Evolutionary conservation across 2,888 invertebrate species (phyloP).

Genomic region (Tachina grossa): DNA sequence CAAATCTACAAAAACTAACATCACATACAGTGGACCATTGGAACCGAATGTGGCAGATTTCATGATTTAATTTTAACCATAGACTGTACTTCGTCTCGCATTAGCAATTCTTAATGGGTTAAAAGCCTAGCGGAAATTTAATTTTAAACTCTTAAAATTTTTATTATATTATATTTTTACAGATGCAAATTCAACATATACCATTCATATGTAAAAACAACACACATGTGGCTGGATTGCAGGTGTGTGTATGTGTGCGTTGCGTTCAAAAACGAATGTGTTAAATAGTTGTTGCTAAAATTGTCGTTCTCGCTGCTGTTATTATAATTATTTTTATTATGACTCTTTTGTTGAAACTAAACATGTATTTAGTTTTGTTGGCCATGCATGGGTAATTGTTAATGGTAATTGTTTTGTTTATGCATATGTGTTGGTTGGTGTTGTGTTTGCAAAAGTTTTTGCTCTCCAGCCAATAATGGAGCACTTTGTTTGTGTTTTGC

Average conservation of each 20-base stretch:
- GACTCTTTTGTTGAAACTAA: conserved; percentile 43
- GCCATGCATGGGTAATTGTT: conserved; percentile 60
- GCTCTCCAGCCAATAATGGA: conserved; percentile 27
- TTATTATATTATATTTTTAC: conserved; percentile 40
- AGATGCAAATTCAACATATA: conserved; percentile 21
- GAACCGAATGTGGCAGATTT: no score
- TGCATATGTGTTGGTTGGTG: conserved; percentile 55
- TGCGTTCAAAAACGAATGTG: not conserved
- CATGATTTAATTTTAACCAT: not conserved
- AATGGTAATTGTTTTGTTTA: conserved; percentile 68
- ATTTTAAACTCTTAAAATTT: conserved; percentile 58
- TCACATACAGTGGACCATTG: no score
- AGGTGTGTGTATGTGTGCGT: not conserved
- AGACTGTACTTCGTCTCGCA: not conserved
- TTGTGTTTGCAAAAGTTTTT: conserved; percentile 15
- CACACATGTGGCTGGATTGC: no score
- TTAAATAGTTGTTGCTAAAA: conserved; percentile 25
- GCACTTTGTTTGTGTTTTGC: conserved; percentile 20
- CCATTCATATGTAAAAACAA: no score
- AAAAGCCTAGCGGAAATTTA: conserved; percentile 36
- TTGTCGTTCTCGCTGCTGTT: conserved; percentile 2
- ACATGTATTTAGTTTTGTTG: conserved; percentile 51
- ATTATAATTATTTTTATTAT: conserved; percentile 35
- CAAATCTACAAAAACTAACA: no score
- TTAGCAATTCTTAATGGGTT: not conserved